These are phyloP conservation scores for Scomber japonicus DNA, from an alignment of 2,113 vertebrate genomes.

Conservation along the genomic window DNA sequence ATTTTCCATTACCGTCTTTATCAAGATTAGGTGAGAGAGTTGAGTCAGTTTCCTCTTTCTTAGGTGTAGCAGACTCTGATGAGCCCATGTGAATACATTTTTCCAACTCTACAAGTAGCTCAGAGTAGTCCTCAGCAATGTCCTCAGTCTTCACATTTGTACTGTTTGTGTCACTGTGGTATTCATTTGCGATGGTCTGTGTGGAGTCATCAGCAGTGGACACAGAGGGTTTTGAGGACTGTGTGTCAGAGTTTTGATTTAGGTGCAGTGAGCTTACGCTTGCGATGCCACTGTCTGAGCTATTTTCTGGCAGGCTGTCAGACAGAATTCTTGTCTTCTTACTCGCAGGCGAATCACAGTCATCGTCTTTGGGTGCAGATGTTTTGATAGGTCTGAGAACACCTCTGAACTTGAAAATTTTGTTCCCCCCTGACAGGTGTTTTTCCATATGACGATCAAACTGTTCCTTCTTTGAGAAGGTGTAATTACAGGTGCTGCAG, in stretches of 20 bases:
- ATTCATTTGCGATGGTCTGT: conserved; percentile 52
- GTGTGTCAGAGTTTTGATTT: conserved; percentile 64
- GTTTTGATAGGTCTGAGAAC: conserved; percentile 88
- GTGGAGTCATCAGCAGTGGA: conserved; percentile 76
- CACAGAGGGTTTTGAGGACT: conserved; percentile 64
- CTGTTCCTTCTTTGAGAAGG: conserved; percentile 98
- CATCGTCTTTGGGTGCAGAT: conserved; percentile 76
- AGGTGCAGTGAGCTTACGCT: conserved; percentile 67
- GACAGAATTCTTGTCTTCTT: conserved; percentile 86
- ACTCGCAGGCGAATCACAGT: conserved; percentile 82
- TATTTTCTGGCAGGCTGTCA: conserved; percentile 78
- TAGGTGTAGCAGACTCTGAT: conserved; percentile 74
- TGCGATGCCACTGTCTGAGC: conserved; percentile 75
- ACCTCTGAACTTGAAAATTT: conserved; percentile 92
- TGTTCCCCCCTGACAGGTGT: conserved; percentile 89
- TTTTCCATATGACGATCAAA: conserved; percentile 99
- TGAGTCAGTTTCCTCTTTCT: conserved; percentile 55
- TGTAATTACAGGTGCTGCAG: conserved; percentile 99
- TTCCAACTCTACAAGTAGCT: conserved; percentile 76
- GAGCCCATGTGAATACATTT: conserved; percentile 74
- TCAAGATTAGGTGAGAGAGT: conserved; percentile 51
- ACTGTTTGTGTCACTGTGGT: conserved; percentile 57
- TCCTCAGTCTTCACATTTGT: conserved; percentile 84
- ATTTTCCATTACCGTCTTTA: conserved; percentile 60
- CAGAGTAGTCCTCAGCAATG: conserved; percentile 81